Evolutionary conservation across 2,888 invertebrate species (phyloP), one percentile per base, ranked within the genome.

Genomic region (Lissonota sp.): DNA sequence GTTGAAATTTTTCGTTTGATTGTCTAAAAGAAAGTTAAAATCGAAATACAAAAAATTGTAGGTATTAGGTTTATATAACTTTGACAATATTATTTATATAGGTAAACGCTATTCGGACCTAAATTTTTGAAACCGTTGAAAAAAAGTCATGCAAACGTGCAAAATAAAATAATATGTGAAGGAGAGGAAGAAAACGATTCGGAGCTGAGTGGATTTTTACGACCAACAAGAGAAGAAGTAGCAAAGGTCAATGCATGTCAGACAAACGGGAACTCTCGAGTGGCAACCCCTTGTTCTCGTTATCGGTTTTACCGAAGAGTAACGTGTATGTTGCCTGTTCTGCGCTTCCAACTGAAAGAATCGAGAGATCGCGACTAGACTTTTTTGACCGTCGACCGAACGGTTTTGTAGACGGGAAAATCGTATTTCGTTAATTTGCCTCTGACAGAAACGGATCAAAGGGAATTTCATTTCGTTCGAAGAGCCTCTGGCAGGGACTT

Each of bases 371-470:
- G 53, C 64, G 51, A 49, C 57, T 40, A 83, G 86, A 86, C 83
- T 86, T 86, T 89, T 86, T 87, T 86, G 79, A 84, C 82, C 83
- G 69, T 75, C 63, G 69, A 53, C 14, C 6, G 60, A 67, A 73
- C 55, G 26, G 53, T 26, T 26, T 26, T 26, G 57, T 40, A 12
- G 67, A 55, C 26, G 44, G 67, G 42, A 57, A 16, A 70, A 57
- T 46, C 46, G 26, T 26, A 3, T 60, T 60, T 60, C 58, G 74
- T 88, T 88, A 88, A 88, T 89, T 89, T 87, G 88, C 86, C 84
- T 86, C 84, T 83, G 87, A 87, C 86, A 85, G 84, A 86, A 86
- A 26, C 82, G 87, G 85, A 88, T 89, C 88, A 89, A 87, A 88
- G 88, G 87, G 70, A 87, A 87, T 85, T 85, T 85, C n/a, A 44